Evolutionary conservation across 2,888 invertebrate genomes (phyloP).

Genomic region (Himalopsyche japonica): DNA sequence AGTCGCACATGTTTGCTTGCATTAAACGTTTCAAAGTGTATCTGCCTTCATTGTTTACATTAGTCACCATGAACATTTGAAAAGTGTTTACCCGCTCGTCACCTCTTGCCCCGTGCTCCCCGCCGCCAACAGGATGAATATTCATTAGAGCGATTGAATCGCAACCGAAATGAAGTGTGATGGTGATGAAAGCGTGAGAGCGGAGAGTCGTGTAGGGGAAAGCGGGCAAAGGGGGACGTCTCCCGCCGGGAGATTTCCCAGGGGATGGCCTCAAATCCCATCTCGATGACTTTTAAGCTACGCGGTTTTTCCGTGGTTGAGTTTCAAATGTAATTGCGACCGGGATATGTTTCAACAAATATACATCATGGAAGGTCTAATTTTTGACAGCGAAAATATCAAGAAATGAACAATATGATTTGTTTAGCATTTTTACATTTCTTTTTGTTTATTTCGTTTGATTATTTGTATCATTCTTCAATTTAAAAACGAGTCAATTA

Average conservation of each 20-base stretch:
- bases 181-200: slow-evolving; percentile 25
- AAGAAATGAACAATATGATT: too few relatives aligned
- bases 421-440: too few relatives aligned
- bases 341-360: background rate
- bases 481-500: too few relatives aligned
- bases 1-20: background rate
- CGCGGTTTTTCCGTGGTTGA: slow-evolving; percentile 35
- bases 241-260: slow-evolving; percentile 36
- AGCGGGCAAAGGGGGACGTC: background rate
- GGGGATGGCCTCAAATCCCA: slow-evolving; percentile 22
- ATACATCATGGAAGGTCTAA: background rate
- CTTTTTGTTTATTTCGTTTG: too few relatives aligned
- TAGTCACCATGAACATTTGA: slow-evolving; percentile 33
- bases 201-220: background rate
- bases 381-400: background rate
- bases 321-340: slow-evolving; percentile 39
- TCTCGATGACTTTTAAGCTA: slow-evolving; percentile 37
- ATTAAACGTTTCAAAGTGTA: background rate
- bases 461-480: too few relatives aligned
- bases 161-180: slow-evolving; percentile 41
- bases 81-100: slow-evolving; percentile 35
- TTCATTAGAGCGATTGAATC: slow-evolving; percentile 41
- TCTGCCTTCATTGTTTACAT: slow-evolving; percentile 30
- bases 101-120: background rate
- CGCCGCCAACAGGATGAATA: slow-evolving; percentile 34